A percentile compares a stretch with the other conserved stretches of the same genome.
phyloP scores from a whole-genome alignment of 2,113 vertebrate species.

The Urocolius indicus region DNA sequence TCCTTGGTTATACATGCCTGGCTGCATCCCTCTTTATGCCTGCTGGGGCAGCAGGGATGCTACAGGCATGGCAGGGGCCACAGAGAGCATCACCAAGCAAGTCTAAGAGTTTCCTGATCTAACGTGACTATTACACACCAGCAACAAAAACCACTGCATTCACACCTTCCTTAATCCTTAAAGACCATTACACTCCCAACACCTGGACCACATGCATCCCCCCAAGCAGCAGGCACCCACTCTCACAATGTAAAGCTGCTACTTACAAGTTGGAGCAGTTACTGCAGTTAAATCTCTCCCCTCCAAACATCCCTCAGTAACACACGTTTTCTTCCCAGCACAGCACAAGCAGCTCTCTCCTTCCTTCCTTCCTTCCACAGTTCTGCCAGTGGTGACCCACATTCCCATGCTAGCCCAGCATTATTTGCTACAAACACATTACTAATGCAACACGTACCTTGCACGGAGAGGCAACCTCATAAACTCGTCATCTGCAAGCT shows the following conservation, averaged over 20 bases:
- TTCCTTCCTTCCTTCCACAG: background rate
- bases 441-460: conserved; percentile 46
- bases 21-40: background rate
- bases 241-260: background rate
- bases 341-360: conserved; percentile 23
- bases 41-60: conserved; percentile 9
- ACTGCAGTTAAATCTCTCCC: background rate
- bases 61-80: background rate
- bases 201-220: background rate
- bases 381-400: conserved; percentile 51
- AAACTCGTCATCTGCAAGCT: conserved; percentile 20
- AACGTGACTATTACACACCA: rapidly evolving
- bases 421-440: conserved; percentile 57
- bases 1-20: background rate
- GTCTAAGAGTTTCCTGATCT: rapidly evolving
- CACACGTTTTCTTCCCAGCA: conserved; percentile 9
- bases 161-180: background rate
- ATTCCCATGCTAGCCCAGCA: conserved; percentile 51
- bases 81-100: background rate
- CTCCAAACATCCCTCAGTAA: background rate
- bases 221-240: background rate
- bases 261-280: conserved; percentile 26
- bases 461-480: conserved; percentile 41
- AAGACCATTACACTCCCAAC: background rate
- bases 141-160: background rate